phyloP scores from a whole-genome alignment of 2,888 invertebrate genomes.

The Scaptomyza reducta region DNA sequence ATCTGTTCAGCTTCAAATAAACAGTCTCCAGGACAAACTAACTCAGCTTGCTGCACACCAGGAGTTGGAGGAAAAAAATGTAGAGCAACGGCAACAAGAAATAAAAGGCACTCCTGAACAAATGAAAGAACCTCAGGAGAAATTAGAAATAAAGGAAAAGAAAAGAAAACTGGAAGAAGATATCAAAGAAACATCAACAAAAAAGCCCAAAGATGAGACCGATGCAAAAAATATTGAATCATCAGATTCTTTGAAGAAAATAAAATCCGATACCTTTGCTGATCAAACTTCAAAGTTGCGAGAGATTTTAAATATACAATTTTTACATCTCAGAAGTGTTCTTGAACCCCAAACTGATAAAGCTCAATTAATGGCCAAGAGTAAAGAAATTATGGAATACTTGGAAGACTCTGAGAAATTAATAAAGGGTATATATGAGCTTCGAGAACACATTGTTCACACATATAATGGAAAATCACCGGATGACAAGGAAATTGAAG shows the following conservation, averaged over 20 bases:
- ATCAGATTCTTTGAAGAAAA: background rate
- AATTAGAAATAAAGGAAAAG: constrained; percentile 26
- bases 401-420: constrained; percentile 46
- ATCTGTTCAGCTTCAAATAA: constrained; percentile 69
- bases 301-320: constrained; percentile 26
- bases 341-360: constrained; percentile 1
- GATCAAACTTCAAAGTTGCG: constrained; percentile 5
- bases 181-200: constrained; percentile 3
- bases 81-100: constrained; percentile 1
- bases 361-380: background rate
- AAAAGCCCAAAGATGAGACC: constrained; percentile 42
- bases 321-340: constrained; percentile 9
- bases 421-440: constrained; percentile 71
- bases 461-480: constrained; percentile 73
- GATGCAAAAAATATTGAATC: constrained; percentile 21
- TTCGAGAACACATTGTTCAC: constrained; percentile 80
- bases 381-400: constrained; percentile 48
- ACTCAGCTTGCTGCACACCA: constrained; percentile 22
- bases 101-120: background rate
- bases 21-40: constrained; percentile 65
- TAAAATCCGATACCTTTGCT: background rate
- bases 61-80: background rate
- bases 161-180: constrained; percentile 36
- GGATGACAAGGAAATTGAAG: constrained; percentile 41
- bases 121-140: constrained; percentile 1